Conservation (phyloP, 2,113 vertebrate genomes). For the Nannobrachium achirus region DNA sequence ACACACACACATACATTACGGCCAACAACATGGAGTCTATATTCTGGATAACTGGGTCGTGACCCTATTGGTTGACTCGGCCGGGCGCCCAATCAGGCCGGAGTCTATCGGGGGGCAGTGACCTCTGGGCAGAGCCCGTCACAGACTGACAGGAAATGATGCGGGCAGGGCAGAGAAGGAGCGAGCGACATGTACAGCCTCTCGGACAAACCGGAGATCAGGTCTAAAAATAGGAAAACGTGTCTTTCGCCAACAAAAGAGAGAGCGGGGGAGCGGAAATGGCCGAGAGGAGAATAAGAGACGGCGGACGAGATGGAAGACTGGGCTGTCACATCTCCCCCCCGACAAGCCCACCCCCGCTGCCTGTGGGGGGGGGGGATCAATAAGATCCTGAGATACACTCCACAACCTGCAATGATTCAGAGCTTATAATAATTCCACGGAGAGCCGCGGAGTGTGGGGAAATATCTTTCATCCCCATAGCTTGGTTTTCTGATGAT, state of each 20-base stretch:
- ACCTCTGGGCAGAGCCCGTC: slow-evolving; percentile 32
- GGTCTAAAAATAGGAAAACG: slow-evolving; percentile 58
- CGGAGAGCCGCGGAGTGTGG: slow-evolving; percentile 33
- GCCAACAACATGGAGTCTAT: slow-evolving; percentile 11
- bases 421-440: slow-evolving; percentile 53
- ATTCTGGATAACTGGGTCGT: slow-evolving; percentile 40
- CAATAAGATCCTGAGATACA: slow-evolving; percentile 55
- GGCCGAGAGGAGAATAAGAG: slow-evolving; percentile 53
- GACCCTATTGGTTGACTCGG: slow-evolving; percentile 37
- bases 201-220: slow-evolving; percentile 48
- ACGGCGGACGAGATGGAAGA: slow-evolving; percentile 50
- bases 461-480: slow-evolving; percentile 60
- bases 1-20: not conserved
- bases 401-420: slow-evolving; percentile 58
- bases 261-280: slow-evolving; percentile 46
- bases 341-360: slow-evolving; percentile 55
- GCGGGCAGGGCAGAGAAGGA: not conserved
- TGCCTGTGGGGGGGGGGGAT: slow-evolving; percentile 46
- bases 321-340: slow-evolving; percentile 65
- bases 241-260: slow-evolving; percentile 31
- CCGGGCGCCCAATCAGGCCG: slow-evolving; percentile 37
- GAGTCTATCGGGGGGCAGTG: slow-evolving; percentile 31
- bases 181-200: slow-evolving; percentile 11
- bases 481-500: slow-evolving; percentile 59
- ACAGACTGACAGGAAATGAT: slow-evolving; percentile 58